phyloP scores from a whole-genome alignment of 92 coral and sea anemone genomes.

The Nematostella vectensis region DNA sequence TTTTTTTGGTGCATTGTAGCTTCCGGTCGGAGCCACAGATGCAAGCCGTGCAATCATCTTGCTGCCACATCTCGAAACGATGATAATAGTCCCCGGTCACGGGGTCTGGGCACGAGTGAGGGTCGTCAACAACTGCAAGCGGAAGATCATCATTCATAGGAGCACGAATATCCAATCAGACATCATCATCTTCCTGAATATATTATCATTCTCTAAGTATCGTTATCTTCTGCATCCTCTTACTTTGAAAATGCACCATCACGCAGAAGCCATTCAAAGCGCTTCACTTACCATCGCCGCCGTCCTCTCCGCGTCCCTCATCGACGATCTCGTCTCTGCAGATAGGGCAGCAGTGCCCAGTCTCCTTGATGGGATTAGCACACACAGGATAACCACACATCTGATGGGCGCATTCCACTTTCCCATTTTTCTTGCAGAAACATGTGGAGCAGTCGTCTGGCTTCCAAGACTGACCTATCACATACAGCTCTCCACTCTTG shows the following conservation, averaged over 20 bases:
- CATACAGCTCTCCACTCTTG: slow-evolving; percentile 68
- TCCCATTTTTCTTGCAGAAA: slow-evolving; percentile 84
- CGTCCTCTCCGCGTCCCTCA: no score
- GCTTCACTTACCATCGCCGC: no score
- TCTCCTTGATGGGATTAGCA: slow-evolving; percentile 66
- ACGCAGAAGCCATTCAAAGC: no score
- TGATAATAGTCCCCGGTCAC: slow-evolving; percentile 75
- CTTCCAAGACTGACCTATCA: slow-evolving; percentile 91
- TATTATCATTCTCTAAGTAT: no score
- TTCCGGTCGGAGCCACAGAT: slow-evolving; percentile 56
- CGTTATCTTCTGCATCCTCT: no score
- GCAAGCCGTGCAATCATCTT: slow-evolving; percentile 90
- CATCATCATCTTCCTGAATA: no score
- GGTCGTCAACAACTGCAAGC: slow-evolving; percentile 53
- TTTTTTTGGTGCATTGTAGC: slow-evolving; percentile 61
- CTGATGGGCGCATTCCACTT: slow-evolving; percentile 74
- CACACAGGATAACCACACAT: slow-evolving; percentile 84
- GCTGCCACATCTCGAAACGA: slow-evolving; percentile 88
- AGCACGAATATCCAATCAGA: neutral
- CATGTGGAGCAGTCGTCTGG: slow-evolving; percentile 88
- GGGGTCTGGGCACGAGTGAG: slow-evolving; percentile 74
- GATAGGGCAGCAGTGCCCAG: slow-evolving; percentile 94
- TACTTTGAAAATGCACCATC: no score
- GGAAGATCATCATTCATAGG: neutral
- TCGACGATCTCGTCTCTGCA: slow-evolving; percentile 55